A percentile compares a stretch with the other conserved stretches of the same genome.
phyloP scores from a whole-genome alignment of 2,113 vertebrate species.

The Chaetops frenatus region DNA sequence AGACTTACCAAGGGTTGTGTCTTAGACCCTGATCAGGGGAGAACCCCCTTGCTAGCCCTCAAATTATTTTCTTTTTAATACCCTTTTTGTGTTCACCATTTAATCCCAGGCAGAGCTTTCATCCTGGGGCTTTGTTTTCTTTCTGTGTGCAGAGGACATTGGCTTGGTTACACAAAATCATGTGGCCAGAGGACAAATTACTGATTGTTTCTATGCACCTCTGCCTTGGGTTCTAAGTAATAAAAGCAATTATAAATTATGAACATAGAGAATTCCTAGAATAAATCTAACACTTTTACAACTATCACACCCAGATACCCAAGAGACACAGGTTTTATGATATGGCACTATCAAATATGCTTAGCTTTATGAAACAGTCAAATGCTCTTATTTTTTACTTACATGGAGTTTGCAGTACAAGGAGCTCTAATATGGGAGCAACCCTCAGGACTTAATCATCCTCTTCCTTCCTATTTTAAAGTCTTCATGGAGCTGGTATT shows the following conservation, averaged over 20 bases:
- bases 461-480: not conserved
- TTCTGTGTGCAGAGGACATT: not conserved
- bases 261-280: not conserved
- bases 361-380: not conserved
- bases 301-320: not conserved
- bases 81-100: not conserved
- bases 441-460: not conserved
- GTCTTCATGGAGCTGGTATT: not conserved
- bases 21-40: not conserved
- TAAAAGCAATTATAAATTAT: not conserved
- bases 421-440: not conserved
- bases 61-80: not conserved
- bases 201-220: not conserved
- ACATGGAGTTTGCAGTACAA: not conserved
- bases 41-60: not conserved
- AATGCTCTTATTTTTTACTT: not conserved
- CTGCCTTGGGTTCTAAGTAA: not conserved
- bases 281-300: not conserved
- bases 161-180: not conserved
- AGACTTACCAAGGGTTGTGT: not conserved
- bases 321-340: not conserved
- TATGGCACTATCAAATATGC: not conserved
- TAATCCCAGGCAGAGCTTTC: not conserved
- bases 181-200: not conserved
- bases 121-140: not conserved